Evolutionary conservation across 1,140 invertebrate genomes (phyloP), one percentile per base, ranked within the genome.

Genomic region (Drosophila auraria): DNA sequence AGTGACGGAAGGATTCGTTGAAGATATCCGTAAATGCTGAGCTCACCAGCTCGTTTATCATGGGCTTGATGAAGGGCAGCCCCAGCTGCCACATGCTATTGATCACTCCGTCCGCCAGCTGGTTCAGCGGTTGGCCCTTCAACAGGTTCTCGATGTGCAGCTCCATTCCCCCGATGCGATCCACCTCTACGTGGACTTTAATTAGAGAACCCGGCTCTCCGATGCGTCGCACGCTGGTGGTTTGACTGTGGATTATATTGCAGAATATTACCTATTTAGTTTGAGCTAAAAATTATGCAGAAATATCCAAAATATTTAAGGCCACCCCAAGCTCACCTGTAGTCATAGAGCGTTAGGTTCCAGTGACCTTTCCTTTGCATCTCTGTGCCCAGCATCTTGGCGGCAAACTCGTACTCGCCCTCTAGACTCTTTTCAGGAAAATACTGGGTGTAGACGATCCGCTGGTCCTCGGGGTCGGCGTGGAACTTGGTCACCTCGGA

Each of bases 11-110:
- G 40, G 95, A 95, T 61, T 95, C 94, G 59, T 95, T 96, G 91
- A 97, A 97, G 66, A 97, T 97, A 59, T 97, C 95, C 0, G 96
- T 97, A 86, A 97, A 97, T 5, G 95, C 97, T 0, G 95, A 96
- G 77, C 96, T 96, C 33, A 97, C 96, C 33, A 97, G 93, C 80
- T 97, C 96, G 90, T 97, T 97, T 78, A 97, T 96, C 17, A 97
- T 89, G 7, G 96, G 95, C 64, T 95, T 93, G 3, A 97, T 94
- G 6, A 97, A 92, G 0, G 95, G 94, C 75, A 97, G 96, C 11
- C 96, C 96, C 2, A 96, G 95, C 77, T 96, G 95, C 97, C 97
- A 97, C 36, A 95, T 94, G 2, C 94, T 94, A 80, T 97, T 97
- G 68, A 96, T 96, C 2, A 93, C 82, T 3, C 87, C 86, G 40